phyloP scores from a whole-genome alignment of 2,888 invertebrate genomes.

The Celastrina argiolus region DNA sequence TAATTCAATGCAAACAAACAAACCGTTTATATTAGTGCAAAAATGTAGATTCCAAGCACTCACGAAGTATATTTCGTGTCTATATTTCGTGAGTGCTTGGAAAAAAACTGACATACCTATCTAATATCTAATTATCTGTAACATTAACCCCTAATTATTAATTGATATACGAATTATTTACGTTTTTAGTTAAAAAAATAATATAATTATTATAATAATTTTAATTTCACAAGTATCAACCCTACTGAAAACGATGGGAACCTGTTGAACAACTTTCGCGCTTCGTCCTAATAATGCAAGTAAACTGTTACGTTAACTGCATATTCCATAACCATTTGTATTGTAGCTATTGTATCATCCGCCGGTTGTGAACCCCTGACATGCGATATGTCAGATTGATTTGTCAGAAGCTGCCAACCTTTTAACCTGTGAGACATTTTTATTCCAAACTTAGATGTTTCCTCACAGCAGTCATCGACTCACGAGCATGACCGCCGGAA shows the following conservation, averaged over 20 bases:
- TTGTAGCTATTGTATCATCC: neutral
- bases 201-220: neutral
- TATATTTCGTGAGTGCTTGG: too few species aligned
- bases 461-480: neutral
- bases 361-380: neutral
- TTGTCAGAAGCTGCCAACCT: neutral
- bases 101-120: too few species aligned
- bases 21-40: too few species aligned
- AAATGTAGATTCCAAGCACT: too few species aligned
- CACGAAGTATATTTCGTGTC: too few species aligned
- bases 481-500: too few species aligned
- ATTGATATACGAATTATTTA: too few species aligned
- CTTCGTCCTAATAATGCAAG: constrained; percentile 59
- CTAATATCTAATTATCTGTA: too few species aligned
- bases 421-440: neutral
- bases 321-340: neutral
- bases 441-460: neutral
- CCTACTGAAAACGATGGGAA: constrained; percentile 36
- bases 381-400: neutral
- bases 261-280: constrained; percentile 65
- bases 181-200: too few species aligned
- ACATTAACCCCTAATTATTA: too few species aligned
- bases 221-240: constrained; percentile 26
- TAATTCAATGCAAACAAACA: too few species aligned
- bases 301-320: constrained; percentile 54